Base-by-base conservation (phyloP, 2,888 invertebrate species). In the Heliothis peltigera region DNA sequence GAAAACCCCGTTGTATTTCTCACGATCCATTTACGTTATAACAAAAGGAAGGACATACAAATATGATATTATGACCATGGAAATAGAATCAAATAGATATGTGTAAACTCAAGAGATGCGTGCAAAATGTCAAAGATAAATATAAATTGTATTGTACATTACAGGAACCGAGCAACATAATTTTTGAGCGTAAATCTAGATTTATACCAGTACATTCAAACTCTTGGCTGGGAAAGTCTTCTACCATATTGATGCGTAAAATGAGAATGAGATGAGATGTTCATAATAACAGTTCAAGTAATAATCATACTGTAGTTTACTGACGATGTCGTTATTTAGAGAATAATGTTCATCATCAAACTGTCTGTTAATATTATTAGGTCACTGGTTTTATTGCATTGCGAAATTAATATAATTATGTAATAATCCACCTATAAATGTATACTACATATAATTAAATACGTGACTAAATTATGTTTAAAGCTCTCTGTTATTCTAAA, bases 141-240 rank as follows among this genome's bases (percentile, higher is more conserved):
- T 39, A 5, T 17, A 32, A 21, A 25, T 22, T 18, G 44, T 43
- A 22, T 21, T 5, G 10, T 56, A n/a, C 39, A 21, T 18, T 54
- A n/a, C 15, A 21, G 28, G 54, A 64, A 57, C 57, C 53, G 55
- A 52, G 43, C 47, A 70, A 70, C 43, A 60, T 44, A 32, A 60
- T 35, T 70, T 60, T 46, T 32, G 51, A 7, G 53, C 49, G 8
- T 35, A 28, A 64, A 64, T 64, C n/a, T 39, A 68, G 54, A 39
- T 70, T 70, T 70, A 64, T 49, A 32, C 18, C 8, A 5, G 43
- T 56, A 47, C 46, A 59, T 64, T 64, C 52, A n/a, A 57, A 44
- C 19, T 57, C 21, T 51, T 56, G 48, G 43, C 46, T 59, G 10
- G 43, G 28, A 64, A 64, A 70, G 44, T n/a, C n/a, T n/a, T n/a